Evolutionary conservation across 2,797 vertebrate genomes (phyloP).

Genomic region (Takifugu rubripes): DNA sequence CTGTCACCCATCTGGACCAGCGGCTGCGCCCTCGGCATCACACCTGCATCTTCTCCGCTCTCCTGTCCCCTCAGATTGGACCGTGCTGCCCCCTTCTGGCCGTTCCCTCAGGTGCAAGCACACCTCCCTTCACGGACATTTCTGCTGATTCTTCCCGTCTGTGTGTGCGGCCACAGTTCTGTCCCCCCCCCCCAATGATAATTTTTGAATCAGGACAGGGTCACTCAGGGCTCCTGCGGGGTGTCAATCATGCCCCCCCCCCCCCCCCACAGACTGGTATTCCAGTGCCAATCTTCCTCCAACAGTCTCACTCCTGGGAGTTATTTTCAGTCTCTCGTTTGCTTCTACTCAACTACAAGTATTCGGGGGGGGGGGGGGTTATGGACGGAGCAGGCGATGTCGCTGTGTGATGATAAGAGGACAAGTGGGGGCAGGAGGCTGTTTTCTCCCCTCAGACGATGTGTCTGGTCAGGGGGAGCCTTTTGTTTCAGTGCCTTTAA

Average conservation of each 20-base stretch:
- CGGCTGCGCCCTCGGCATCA: slow-evolving; percentile 25
- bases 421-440: slow-evolving; percentile 7
- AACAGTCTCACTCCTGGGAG: slow-evolving; percentile 4
- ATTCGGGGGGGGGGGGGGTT: slow-evolving; percentile 40
- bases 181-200: slow-evolving; percentile 35
- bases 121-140: slow-evolving; percentile 24
- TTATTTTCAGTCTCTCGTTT: slow-evolving; percentile 40
- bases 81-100: slow-evolving; percentile 67
- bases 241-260: too few relatives aligned
- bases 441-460: slow-evolving; percentile 41
- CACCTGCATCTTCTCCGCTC: slow-evolving; percentile 2
- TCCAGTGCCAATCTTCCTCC: slow-evolving; percentile 78
- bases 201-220: slow-evolving; percentile 19
- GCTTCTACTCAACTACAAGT: slow-evolving; percentile 26
- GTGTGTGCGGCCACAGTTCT: slow-evolving; percentile 23
- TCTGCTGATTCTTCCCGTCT: neutral
- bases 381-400: slow-evolving; percentile 7
- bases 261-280: neutral
- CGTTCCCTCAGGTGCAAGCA: slow-evolving; percentile 60
- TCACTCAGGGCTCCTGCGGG: slow-evolving; percentile 13
- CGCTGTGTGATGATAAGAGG: slow-evolving; percentile 9
- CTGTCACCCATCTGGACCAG: slow-evolving; percentile 25
- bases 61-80: slow-evolving; percentile 19
- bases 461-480: slow-evolving; percentile 61
- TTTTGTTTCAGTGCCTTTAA: slow-evolving; percentile 83